Evolutionary conservation across 2,888 invertebrate species (phyloP).

Genomic region (Fragum fragum): DNA sequence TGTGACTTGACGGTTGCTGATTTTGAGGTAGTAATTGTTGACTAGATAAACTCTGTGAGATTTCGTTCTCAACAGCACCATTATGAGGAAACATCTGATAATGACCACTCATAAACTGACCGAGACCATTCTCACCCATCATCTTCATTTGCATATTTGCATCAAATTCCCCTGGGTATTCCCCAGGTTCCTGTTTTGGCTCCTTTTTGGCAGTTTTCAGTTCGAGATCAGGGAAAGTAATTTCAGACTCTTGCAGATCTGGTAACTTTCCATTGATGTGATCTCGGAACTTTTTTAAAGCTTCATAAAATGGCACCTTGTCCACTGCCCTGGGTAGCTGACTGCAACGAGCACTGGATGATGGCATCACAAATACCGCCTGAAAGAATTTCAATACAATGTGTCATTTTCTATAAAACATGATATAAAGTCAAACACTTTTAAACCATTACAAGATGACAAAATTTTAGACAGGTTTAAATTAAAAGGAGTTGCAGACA

Average conservation of each 20-base stretch:
- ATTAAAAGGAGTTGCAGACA: too few relatives aligned
- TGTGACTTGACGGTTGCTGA: slow-evolving; percentile 4
- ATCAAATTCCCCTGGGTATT: slow-evolving; percentile 25
- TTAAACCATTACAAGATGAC: too few relatives aligned
- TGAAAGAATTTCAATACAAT: too few relatives aligned
- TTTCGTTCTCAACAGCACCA: slow-evolving; percentile 16
- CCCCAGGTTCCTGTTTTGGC: slow-evolving; percentile 52
- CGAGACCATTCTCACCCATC: slow-evolving; percentile 16
- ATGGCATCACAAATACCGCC: slow-evolving; percentile 99
- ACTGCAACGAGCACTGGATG: slow-evolving; percentile 98
- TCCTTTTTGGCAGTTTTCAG: slow-evolving; percentile 78
- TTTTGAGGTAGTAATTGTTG: slow-evolving; percentile 26
- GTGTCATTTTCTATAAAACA: too few relatives aligned
- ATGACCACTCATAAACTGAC: slow-evolving; percentile 43
- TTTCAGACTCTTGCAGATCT: slow-evolving; percentile 82
- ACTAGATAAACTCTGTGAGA: slow-evolving; percentile 32
- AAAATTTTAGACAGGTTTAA: too few relatives aligned
- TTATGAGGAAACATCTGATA: slow-evolving; percentile 56
- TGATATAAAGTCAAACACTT: too few relatives aligned
- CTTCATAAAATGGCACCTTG: slow-evolving; percentile 99
- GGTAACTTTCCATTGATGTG: slow-evolving; percentile 93
- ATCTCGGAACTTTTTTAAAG: slow-evolving; percentile 97
- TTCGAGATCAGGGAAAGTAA: slow-evolving; percentile 85
- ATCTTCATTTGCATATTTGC: slow-evolving; percentile 24
- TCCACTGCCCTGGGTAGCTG: slow-evolving; percentile 98